Evolutionary conservation across 2,113 vertebrate genomes (phyloP).

Genomic region (Thymallus thymallus): DNA sequence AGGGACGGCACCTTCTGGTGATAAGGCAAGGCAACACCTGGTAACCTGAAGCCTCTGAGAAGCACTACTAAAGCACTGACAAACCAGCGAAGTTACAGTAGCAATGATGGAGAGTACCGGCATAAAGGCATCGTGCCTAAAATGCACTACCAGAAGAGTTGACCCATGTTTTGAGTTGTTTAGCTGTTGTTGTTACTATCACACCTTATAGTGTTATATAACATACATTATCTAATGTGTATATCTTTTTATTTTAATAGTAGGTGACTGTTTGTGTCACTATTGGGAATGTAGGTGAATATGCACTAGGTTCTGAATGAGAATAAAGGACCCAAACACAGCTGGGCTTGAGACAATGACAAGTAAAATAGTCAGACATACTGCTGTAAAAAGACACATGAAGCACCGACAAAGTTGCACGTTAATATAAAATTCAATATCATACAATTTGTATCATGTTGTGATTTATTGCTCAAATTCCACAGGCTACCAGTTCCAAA

Average conservation of each 20-base stretch:
- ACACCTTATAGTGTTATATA: no score
- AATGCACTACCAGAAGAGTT: constrained; percentile 96
- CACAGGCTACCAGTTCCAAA: constrained; percentile 88
- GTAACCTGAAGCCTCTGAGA: constrained; percentile 25
- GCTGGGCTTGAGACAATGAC: neutral
- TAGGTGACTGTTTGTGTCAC: constrained; percentile 19
- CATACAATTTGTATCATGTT: constrained; percentile 19
- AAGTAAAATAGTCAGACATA: no score
- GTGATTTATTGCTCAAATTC: no score
- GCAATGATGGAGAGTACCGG: constrained; percentile 70
- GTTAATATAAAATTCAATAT: neutral
- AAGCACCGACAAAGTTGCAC: no score
- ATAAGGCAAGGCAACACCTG: constrained; percentile 83
- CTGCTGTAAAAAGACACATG: no score
- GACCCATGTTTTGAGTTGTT: constrained; percentile 63
- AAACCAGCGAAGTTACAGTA: constrained; percentile 53
- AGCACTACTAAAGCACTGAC: neutral
- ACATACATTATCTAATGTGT: no score
- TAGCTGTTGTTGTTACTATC: neutral
- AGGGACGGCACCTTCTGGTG: constrained; percentile 84
- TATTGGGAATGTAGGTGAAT: constrained; percentile 67
- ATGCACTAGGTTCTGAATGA: constrained; percentile 39
- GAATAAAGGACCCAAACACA: no score
- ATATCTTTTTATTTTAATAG: neutral
- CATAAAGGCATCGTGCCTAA: constrained; percentile 89